These are phyloP conservation scores for Hyla sarda DNA, from an alignment of 2,113 vertebrate genomes.

Conservation along the genomic window DNA sequence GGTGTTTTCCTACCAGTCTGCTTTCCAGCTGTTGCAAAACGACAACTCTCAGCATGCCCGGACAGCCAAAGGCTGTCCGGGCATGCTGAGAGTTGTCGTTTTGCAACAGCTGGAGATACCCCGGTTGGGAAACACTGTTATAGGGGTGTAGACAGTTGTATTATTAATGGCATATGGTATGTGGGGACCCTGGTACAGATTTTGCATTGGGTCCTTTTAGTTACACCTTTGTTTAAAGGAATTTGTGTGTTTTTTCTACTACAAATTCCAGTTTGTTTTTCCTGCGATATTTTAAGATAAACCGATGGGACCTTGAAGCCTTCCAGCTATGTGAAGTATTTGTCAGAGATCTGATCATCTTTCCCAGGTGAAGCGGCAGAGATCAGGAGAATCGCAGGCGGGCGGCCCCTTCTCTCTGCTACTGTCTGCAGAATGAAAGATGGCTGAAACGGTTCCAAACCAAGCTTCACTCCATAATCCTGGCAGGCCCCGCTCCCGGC, in stretches of 20 bases:
- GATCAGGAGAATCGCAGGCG: not conserved
- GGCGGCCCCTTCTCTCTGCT: not conserved
- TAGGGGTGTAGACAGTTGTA: too few species aligned
- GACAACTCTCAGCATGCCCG: too few species aligned
- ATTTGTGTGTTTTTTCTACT: not conserved
- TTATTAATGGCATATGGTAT: too few species aligned
- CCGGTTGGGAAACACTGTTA: too few species aligned
- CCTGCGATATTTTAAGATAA: not conserved
- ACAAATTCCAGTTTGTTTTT: not conserved
- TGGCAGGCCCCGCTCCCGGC: not conserved
- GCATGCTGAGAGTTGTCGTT: too few species aligned
- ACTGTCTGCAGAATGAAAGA: conserved; percentile 3
- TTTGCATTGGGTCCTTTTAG: too few species aligned
- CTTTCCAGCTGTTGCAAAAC: too few species aligned
- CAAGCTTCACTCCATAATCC: conserved; percentile 4
- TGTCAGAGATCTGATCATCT: not conserved
- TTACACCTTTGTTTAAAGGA: not conserved
- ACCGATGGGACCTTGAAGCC: not conserved
- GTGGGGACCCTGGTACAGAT: too few species aligned
- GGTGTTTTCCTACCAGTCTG: too few species aligned
- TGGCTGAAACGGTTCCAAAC: conserved; percentile 13
- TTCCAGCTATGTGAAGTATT: conserved; percentile 2
- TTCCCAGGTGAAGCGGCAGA: not conserved
- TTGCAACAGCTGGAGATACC: too few species aligned
- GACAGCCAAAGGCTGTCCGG: too few species aligned